phyloP scores from a whole-genome alignment of 2,113 vertebrate genomes.

The Taxidea taxus region DNA sequence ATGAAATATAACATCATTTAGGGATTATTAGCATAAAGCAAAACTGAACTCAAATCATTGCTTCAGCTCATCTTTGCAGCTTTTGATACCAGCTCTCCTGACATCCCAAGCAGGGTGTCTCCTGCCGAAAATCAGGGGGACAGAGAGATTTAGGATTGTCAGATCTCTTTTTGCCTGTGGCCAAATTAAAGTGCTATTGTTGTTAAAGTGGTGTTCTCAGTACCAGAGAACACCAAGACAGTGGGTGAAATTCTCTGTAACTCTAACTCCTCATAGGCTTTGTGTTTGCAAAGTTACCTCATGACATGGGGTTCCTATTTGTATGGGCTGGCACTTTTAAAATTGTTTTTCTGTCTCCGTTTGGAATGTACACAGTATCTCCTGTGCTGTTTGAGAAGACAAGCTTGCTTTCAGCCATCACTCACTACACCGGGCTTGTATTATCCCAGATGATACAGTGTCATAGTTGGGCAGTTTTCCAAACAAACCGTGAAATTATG shows the following conservation, averaged over 20 bases:
- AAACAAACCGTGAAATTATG: conserved; percentile 73
- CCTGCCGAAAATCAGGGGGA: background rate
- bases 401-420: conserved; percentile 65
- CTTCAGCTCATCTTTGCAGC: background rate
- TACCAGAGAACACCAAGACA: background rate
- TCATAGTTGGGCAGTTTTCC: conserved; percentile 66
- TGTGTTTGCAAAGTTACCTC: background rate
- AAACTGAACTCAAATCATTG: background rate
- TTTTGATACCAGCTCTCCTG: background rate
- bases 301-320: background rate
- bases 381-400: conserved; percentile 45
- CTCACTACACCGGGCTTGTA: conserved; percentile 5
- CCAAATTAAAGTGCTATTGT: background rate
- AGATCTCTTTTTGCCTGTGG: background rate
- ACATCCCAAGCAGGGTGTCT: background rate
- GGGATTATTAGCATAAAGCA: background rate
- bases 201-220: background rate
- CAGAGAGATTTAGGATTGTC: too few relatives aligned
- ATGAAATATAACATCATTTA: conserved; percentile 26
- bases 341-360: background rate
- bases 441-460: conserved; percentile 56
- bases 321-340: background rate
- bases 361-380: conserved; percentile 51
- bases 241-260: background rate
- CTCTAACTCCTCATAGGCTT: background rate